phyloP scores from a whole-genome alignment of 2,797 vertebrate species.

The Basileuterus tristriatus region DNA sequence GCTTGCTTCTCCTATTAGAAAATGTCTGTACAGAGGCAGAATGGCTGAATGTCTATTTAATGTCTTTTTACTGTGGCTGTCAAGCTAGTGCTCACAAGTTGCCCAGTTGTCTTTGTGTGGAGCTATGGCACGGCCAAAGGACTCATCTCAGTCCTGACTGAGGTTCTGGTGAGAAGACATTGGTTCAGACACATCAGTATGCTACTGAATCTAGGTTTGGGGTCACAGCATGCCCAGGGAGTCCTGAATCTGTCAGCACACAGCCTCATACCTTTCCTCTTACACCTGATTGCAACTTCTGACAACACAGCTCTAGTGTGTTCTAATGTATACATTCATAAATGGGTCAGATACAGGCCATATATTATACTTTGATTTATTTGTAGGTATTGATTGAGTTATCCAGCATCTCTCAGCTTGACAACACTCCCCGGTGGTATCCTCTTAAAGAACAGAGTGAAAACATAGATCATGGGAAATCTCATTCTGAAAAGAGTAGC shows the following conservation, averaged over 20 bases:
- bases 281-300: neutral
- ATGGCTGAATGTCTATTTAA: neutral
- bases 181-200: neutral
- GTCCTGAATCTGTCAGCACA: neutral
- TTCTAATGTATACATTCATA: neutral
- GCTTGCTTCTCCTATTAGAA: neutral
- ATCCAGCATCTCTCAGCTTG: slow-evolving; percentile 88
- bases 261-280: neutral
- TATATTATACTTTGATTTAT: neutral
- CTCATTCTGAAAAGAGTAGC: slow-evolving; percentile 83
- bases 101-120: neutral
- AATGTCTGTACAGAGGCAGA: neutral
- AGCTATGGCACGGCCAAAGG: neutral
- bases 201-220: neutral
- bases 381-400: slow-evolving; percentile 94
- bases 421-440: slow-evolving; percentile 95
- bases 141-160: neutral
- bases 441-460: slow-evolving; percentile 94
- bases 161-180: neutral
- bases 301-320: neutral
- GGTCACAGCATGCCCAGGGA: neutral
- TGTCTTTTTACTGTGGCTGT: neutral
- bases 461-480: slow-evolving; percentile 88
- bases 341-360: neutral
- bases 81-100: neutral